Evolutionary conservation across 2,888 invertebrate genomes (phyloP).

Genomic region (Cheilosia variabilis): DNA sequence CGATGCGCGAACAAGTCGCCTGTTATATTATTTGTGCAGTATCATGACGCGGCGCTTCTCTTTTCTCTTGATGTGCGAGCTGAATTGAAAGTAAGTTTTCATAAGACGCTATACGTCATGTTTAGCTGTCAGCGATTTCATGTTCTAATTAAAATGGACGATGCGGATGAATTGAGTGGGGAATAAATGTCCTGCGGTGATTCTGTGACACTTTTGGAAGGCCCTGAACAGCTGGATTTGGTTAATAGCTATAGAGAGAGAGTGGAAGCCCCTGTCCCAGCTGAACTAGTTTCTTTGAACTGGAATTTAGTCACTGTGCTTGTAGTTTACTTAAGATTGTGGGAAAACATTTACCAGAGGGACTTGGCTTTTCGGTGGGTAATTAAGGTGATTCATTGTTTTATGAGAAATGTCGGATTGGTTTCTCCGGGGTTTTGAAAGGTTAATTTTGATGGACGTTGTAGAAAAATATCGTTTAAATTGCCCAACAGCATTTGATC

Average conservation of each 20-base stretch:
- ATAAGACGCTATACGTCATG: constrained; percentile 21
- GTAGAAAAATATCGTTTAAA: no score
- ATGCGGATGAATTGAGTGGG: background rate
- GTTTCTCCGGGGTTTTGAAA: no score
- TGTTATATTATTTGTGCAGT: constrained; percentile 76
- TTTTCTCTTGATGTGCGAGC: constrained; percentile 32
- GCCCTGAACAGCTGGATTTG: background rate
- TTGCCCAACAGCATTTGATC: no score
- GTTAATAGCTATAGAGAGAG: background rate
- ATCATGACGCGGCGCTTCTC: constrained; percentile 12
- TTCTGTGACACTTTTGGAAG: constrained; percentile 6
- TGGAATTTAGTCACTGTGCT: background rate
- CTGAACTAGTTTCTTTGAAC: constrained; percentile 1
- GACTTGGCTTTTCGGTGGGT: background rate
- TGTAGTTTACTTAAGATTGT: background rate
- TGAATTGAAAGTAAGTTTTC: constrained; percentile 58
- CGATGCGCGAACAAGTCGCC: constrained; percentile 57
- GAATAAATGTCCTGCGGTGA: background rate
- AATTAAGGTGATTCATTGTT: constrained; percentile 17
- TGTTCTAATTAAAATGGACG: constrained; percentile 52
- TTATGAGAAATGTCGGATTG: background rate
- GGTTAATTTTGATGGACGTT: no score
- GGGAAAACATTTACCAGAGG: background rate
- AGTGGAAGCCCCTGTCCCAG: constrained; percentile 21
- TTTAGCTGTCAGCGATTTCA: constrained; percentile 52